Evolutionary conservation across 2,888 invertebrate species (phyloP).

Genomic region (Alsophila aescularia): DNA sequence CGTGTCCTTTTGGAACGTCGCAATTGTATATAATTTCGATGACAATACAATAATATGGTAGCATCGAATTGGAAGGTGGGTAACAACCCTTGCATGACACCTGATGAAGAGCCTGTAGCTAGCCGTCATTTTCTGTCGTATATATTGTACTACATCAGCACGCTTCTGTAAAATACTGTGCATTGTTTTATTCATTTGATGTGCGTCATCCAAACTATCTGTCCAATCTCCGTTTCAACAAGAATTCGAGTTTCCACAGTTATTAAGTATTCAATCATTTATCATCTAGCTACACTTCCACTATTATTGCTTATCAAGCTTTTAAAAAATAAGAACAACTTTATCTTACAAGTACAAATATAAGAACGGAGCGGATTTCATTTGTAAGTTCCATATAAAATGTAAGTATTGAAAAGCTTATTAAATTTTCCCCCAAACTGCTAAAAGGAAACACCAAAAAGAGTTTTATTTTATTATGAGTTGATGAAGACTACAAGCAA

Average conservation of each 20-base stretch:
- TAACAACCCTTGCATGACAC: too few species aligned
- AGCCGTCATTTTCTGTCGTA: too few species aligned
- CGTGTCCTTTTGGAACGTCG: too few species aligned
- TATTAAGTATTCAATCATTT: constrained; percentile 51
- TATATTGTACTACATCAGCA: not conserved
- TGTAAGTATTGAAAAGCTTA: constrained; percentile 56
- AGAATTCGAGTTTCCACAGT: constrained; percentile 51
- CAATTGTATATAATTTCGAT: too few species aligned
- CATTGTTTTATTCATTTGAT: not conserved
- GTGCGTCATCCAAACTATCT: constrained; percentile 1
- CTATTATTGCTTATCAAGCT: constrained; percentile 66
- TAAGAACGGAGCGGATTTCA: constrained; percentile 59
- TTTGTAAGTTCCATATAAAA: constrained; percentile 57
- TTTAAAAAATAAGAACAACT: constrained; percentile 60
- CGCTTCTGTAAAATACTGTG: constrained; percentile 12
- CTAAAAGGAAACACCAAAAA: constrained; percentile 59
- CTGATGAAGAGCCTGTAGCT: too few species aligned
- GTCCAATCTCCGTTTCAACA: constrained; percentile 36
- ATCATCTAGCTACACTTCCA: constrained; percentile 58
- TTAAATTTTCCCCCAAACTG: constrained; percentile 56
- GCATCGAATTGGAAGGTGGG: too few species aligned
- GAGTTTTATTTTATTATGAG: constrained; percentile 42
- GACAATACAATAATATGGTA: too few species aligned
- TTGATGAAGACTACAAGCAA: constrained; percentile 66
- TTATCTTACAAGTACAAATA: constrained; percentile 62